Evolutionary conservation across 2,888 invertebrate species (phyloP).

Genomic region (Eristalis intricaria): DNA sequence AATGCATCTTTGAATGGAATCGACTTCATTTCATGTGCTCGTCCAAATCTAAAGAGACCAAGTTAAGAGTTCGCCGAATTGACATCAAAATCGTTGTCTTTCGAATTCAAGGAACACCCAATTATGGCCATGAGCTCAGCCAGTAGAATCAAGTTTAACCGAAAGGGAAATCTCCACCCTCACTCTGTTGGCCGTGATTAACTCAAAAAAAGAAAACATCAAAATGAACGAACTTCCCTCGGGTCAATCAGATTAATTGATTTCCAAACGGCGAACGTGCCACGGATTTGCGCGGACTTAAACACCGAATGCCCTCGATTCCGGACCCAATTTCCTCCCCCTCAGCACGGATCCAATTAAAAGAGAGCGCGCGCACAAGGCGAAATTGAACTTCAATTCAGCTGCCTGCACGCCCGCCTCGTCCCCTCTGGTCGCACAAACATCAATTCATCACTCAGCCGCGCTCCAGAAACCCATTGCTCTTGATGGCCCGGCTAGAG

Average conservation of each 20-base stretch:
- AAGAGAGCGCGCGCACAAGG: conserved; percentile 15
- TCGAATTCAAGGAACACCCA: too few species aligned
- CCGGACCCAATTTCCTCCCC: neutral
- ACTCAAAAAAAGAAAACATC: neutral
- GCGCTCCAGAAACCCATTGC: conserved; percentile 64
- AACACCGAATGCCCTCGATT: conserved; percentile 52
- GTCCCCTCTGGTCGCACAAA: neutral
- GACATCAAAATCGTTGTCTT: too few species aligned
- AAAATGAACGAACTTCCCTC: neutral
- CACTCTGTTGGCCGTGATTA: too few species aligned
- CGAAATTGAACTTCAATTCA: conserved; percentile 61
- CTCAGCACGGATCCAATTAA: conserved; percentile 58
- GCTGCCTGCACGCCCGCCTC: conserved; percentile 6
- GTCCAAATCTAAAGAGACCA: too few species aligned
- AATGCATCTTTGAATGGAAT: too few species aligned
- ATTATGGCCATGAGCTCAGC: too few species aligned
- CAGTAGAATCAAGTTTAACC: too few species aligned
- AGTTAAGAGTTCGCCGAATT: too few species aligned
- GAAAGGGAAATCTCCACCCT: too few species aligned
- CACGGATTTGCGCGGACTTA: conserved; percentile 21
- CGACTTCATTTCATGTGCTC: too few species aligned
- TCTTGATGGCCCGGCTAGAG: conserved; percentile 46
- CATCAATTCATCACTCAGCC: neutral
- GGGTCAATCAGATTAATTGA: conserved; percentile 51
- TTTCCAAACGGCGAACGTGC: conserved; percentile 35